A percentile compares a stretch with the other conserved stretches of the same genome.
Conservation (phyloP, 2,888 invertebrate genomes). For the Matsumyia berberina region DNA sequence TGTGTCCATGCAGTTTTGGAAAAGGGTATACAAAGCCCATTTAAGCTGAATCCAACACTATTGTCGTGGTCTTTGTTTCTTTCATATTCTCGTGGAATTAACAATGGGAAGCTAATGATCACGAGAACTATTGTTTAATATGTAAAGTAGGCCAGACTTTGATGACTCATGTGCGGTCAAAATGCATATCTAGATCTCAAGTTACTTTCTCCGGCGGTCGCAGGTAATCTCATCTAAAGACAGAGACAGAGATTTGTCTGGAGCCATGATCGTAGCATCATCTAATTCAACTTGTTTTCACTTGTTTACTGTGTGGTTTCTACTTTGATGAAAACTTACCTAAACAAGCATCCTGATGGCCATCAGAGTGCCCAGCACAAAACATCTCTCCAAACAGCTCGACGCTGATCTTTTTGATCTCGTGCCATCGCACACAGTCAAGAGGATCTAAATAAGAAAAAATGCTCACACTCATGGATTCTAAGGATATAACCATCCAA, state of each 20-base stretch:
- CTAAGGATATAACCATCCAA: background rate
- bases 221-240: background rate
- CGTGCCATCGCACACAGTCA: conserved; percentile 92
- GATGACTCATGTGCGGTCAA: no score
- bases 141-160: background rate
- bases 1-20: background rate
- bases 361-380: conserved; percentile 93
- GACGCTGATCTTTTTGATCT: conserved; percentile 91
- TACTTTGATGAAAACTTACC: conserved; percentile 84
- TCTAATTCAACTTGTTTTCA: background rate
- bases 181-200: conserved; percentile 14
- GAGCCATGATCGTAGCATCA: background rate
- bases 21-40: background rate
- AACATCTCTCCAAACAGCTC: conserved; percentile 92
- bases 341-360: conserved; percentile 92
- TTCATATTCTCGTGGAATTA: background rate
- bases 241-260: background rate
- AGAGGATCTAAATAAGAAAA: conserved; percentile 85
- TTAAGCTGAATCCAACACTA: background rate
- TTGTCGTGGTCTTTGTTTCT: background rate
- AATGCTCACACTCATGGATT: background rate
- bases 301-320: background rate
- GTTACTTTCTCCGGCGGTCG: conserved; percentile 4
- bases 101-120: background rate
- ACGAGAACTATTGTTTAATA: background rate